phyloP scores from a whole-genome alignment of 1,140 invertebrate species.

The Drosophila lacteicornis region DNA sequence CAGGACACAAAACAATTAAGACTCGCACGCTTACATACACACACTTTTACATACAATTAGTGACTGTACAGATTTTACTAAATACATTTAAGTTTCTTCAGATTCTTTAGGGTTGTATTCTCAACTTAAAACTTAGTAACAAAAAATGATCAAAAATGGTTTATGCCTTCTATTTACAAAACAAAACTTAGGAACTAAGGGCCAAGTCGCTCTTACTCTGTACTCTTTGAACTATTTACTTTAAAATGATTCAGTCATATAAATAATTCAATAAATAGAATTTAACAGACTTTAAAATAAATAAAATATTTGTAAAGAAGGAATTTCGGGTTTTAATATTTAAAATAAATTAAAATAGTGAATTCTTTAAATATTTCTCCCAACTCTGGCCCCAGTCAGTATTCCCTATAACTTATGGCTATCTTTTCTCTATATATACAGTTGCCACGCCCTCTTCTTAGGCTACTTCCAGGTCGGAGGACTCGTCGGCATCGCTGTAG shows the following conservation, averaged over 20 bases:
- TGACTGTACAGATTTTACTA: slow-evolving; percentile 71
- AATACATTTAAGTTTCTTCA: slow-evolving; percentile 48
- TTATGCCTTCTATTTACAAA: slow-evolving; percentile 61
- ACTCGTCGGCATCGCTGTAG: slow-evolving; percentile 86
- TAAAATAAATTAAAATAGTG: not conserved
- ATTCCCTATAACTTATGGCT: slow-evolving; percentile 4
- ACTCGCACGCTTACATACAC: slow-evolving; percentile 39
- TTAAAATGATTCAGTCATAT: slow-evolving; percentile 17
- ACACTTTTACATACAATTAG: slow-evolving; percentile 35
- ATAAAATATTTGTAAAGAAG: not conserved
- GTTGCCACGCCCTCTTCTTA: slow-evolving; percentile 48
- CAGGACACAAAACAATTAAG: slow-evolving; percentile 65
- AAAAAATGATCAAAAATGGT: slow-evolving; percentile 37
- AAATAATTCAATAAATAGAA: slow-evolving; percentile 8
- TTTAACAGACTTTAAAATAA: not conserved
- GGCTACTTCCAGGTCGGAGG: slow-evolving; percentile 86
- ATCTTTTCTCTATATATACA: slow-evolving; percentile 29
- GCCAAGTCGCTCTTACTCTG: slow-evolving; percentile 11
- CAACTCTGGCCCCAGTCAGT: slow-evolving; percentile 5
- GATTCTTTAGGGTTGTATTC: not conserved
- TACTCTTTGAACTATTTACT: slow-evolving; percentile 31
- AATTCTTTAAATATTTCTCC: not conserved
- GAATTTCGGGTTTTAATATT: not conserved
- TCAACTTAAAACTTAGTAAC: slow-evolving; percentile 64
- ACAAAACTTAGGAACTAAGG: slow-evolving; percentile 52